Conservation (phyloP, 2,888 invertebrate genomes). For the Cheiracanthium punctorium region DNA sequence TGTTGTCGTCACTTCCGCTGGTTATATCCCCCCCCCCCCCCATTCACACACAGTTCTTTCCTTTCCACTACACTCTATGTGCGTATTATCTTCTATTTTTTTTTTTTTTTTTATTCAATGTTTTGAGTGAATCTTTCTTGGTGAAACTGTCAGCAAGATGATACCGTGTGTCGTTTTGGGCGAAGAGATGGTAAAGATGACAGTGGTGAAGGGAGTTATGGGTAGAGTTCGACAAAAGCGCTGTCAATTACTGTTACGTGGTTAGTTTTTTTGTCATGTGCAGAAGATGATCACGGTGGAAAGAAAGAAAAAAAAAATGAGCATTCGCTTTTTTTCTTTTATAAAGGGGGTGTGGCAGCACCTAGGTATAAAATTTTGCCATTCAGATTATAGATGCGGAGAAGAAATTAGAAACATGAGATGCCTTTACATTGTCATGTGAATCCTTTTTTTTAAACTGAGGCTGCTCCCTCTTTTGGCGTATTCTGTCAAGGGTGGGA, state of each 20-base stretch:
- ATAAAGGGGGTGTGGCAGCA: constrained; percentile 15
- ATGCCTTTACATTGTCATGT: background rate
- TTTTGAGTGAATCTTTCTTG: constrained; percentile 11
- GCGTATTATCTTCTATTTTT: background rate
- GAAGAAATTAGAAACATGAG: constrained; percentile 9
- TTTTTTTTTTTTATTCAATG: no score
- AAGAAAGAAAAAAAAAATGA: background rate
- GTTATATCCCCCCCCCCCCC: constrained; percentile 50
- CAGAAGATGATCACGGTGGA: no score
- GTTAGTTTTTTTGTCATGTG: no score
- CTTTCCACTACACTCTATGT: background rate
- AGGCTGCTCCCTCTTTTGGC: background rate
- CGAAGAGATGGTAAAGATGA: background rate
- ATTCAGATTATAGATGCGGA: background rate
- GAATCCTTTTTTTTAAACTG: constrained; percentile 17
- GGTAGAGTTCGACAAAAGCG: constrained; percentile 11
- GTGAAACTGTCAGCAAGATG: constrained; percentile 51
- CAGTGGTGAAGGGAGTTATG: constrained; percentile 39
- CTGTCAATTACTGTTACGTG: constrained; percentile 16
- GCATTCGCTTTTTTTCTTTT: background rate
- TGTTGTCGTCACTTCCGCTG: constrained; percentile 65
- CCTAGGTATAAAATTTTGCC: constrained; percentile 7
- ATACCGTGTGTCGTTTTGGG: background rate
- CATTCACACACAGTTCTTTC: constrained; percentile 25
- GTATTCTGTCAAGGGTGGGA: background rate